Percentiles rank a stretch among this genome's conserved stretches.
Evolutionary conservation across 1,140 invertebrate genomes (phyloP).

Genomic region (Drosophila simulans): DNA sequence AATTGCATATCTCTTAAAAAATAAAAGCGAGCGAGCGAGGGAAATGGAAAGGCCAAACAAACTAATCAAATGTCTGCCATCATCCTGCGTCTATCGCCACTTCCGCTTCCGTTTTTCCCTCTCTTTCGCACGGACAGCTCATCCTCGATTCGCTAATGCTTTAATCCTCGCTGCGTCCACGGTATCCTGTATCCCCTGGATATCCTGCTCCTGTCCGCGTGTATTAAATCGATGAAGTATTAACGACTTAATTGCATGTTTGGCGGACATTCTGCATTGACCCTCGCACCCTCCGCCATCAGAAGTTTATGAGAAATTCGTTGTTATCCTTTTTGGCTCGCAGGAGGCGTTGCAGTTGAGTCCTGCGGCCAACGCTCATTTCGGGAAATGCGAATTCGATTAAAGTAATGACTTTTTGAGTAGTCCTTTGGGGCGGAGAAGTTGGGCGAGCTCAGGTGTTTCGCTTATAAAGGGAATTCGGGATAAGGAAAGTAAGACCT

Average conservation of each 20-base stretch:
- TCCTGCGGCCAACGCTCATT: slow-evolving; percentile 56
- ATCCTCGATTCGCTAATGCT: slow-evolving; percentile 68
- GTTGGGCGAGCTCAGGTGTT: slow-evolving; percentile 6
- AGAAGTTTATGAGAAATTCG: slow-evolving; percentile 61
- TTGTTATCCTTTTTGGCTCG: slow-evolving; percentile 11
- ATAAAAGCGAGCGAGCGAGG: not conserved
- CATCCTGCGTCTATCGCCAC: slow-evolving; percentile 35
- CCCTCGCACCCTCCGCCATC: slow-evolving; percentile 4
- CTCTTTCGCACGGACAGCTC: slow-evolving; percentile 20
- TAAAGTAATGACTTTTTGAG: slow-evolving; percentile 79
- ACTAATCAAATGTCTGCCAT: slow-evolving; percentile 80
- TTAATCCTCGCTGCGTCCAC: slow-evolving; percentile 62
- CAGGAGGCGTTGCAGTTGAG: slow-evolving; percentile 65
- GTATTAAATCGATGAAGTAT: slow-evolving; percentile 82
- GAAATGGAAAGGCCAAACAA: slow-evolving; percentile 52
- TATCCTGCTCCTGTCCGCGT: slow-evolving; percentile 54
- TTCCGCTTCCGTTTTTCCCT: slow-evolving; percentile 60
- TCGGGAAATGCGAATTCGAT: slow-evolving; percentile 77
- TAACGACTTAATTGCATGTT: slow-evolving; percentile 83
- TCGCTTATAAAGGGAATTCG: not conserved
- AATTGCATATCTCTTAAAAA: slow-evolving; percentile 69
- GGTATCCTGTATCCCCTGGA: slow-evolving; percentile 2
- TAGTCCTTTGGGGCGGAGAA: slow-evolving; percentile 5
- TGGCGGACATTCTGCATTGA: slow-evolving; percentile 69
- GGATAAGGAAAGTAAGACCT: not conserved